Evolutionary conservation across 2,797 vertebrate genomes (phyloP), one percentile per base, ranked within the genome.

Genomic region (Notamacropus eugenii): DNA sequence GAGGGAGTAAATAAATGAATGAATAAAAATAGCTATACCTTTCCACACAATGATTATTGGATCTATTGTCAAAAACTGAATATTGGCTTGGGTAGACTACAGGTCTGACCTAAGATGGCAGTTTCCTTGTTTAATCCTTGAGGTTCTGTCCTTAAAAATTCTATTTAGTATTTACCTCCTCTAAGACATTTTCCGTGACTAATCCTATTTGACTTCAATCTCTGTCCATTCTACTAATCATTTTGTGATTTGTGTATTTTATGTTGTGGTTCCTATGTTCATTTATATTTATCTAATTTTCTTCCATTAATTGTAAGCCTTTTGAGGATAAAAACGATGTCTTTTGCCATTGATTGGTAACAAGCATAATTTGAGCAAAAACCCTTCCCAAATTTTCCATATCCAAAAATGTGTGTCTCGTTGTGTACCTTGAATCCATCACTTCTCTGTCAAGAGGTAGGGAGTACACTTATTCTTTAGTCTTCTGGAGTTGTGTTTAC

Each of bases 211-310:
- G 55, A 90, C 29, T 9, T 50, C 52, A 93, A 34, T 24, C 54
- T 54, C 91, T 31, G 24, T n/a, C 34, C 46, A 93, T 27, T 94
- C 11, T 40, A 87, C 55, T 55, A 91, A 40, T 55, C 90, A 52
- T 93, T 91, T 82, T 67, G 90, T 54, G 11, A 29, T 12, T 91
- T 74, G 5, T 93, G 13, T 74, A 58, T 90, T 91, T 82, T 29
- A 40, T 92, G 52, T 22, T 93, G 95, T 93, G 90, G 50, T 94
- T 90, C 93, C 27, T 82, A 94, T 94, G 91, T 4, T 24, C 54
- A 24, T n/a, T 52, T 54, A 96, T 0, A 29, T 14, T 8, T 19
- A 27, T 55, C 16, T 40, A 93, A 40, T 55, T 0, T 93, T 90
- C 87, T 10, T 95, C 24, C 13, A 62, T 40, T 54, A 67, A 59